phyloP scores from a whole-genome alignment of 2,113 vertebrate genomes.

The Paratilapia polleni region DNA sequence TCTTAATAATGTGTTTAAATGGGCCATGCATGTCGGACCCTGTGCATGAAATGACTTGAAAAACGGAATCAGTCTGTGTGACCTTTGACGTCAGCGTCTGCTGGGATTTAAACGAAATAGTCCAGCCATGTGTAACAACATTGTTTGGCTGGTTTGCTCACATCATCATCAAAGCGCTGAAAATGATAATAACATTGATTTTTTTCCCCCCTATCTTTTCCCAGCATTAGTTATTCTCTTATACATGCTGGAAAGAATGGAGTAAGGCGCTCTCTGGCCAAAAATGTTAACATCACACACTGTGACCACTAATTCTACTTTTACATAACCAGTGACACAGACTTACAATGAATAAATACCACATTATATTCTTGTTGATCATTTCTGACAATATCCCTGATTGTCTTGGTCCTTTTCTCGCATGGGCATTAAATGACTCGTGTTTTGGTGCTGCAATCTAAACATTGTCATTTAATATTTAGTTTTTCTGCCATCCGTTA shows the following conservation, averaged over 20 bases:
- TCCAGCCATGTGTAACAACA: constrained; percentile 30
- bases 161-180: constrained; percentile 54
- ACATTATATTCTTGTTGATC: constrained; percentile 68
- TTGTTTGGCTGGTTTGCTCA: constrained; percentile 40
- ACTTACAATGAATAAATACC: constrained; percentile 77
- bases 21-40: constrained; percentile 60
- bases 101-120: constrained; percentile 52
- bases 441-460: constrained; percentile 58
- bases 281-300: constrained; percentile 74
- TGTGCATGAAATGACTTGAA: constrained; percentile 67
- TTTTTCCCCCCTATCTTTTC: constrained; percentile 35
- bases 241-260: constrained; percentile 59
- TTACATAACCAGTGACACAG: constrained; percentile 74
- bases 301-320: constrained; percentile 76
- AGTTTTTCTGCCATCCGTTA: constrained; percentile 35
- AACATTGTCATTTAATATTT: constrained; percentile 54
- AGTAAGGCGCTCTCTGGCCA: constrained; percentile 80
- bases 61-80: constrained; percentile 42
- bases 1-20: constrained; percentile 60
- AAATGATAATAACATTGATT: constrained; percentile 53
- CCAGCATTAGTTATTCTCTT: constrained; percentile 56
- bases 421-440: constrained; percentile 45
- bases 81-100: constrained; percentile 37
- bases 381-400: constrained; percentile 80
- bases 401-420: constrained; percentile 74